Evolutionary conservation across 2,113 vertebrate species (phyloP).

Genomic region (Paracanthobrama guichenoti): DNA sequence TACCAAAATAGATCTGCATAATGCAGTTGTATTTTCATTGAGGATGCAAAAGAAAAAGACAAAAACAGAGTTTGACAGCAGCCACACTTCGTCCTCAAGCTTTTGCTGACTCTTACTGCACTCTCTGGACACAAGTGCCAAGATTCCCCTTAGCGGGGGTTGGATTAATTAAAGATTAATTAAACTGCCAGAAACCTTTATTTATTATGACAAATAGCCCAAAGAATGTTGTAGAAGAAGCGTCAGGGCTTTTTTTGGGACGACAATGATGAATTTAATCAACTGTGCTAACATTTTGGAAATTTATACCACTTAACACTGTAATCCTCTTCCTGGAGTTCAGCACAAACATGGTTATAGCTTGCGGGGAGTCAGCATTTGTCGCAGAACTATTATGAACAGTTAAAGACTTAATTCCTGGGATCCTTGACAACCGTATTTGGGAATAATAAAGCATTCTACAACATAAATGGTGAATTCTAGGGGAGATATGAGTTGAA

Average conservation of each 20-base stretch:
- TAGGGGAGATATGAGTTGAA: slow-evolving; percentile 1
- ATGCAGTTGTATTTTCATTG: neutral
- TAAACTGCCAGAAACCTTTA: slow-evolving; percentile 61
- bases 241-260: slow-evolving; percentile 42
- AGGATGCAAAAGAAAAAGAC: slow-evolving; percentile 20
- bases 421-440: neutral
- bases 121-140: slow-evolving; percentile 38
- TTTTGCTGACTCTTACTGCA: slow-evolving; percentile 5
- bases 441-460: slow-evolving; percentile 9
- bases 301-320: slow-evolving; percentile 60
- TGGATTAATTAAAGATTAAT: slow-evolving; percentile 68
- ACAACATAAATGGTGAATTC: slow-evolving; percentile 14
- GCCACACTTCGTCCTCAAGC: slow-evolving; percentile 21
- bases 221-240: slow-evolving; percentile 30
- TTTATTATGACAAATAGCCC: slow-evolving; percentile 56
- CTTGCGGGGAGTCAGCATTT: neutral
- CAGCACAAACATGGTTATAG: slow-evolving; percentile 64
- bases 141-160: slow-evolving; percentile 54
- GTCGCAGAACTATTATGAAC: neutral
- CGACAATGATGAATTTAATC: slow-evolving; percentile 74
- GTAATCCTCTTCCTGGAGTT: slow-evolving; percentile 67
- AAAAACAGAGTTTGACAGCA: slow-evolving; percentile 41
- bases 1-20: neutral
- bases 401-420: neutral
- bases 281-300: slow-evolving; percentile 57